Evolutionary conservation across 2,113 vertebrate genomes (phyloP).

Genomic region (Salvator merianae): DNA sequence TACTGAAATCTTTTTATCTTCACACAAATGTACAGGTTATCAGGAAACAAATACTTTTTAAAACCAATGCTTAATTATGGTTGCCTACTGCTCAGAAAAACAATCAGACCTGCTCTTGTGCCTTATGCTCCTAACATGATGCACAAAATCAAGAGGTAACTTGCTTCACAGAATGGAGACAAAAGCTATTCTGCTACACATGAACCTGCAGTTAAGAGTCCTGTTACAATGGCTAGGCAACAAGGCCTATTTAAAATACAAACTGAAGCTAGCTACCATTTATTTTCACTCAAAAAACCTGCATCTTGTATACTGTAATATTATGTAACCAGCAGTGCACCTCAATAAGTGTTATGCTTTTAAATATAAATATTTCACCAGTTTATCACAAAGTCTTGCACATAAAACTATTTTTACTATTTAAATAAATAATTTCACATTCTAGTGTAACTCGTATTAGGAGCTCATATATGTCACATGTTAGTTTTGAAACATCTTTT

Average conservation of each 20-base stretch:
- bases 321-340: constrained; percentile 59
- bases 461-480: constrained; percentile 69
- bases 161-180: neutral
- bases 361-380: constrained; percentile 71
- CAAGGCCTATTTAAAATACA: constrained; percentile 30
- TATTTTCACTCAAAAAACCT: constrained; percentile 53
- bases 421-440: constrained; percentile 79
- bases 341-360: constrained; percentile 52
- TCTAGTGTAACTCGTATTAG: constrained; percentile 72
- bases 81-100: neutral
- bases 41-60: neutral
- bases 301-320: constrained; percentile 54
- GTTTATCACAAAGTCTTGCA: constrained; percentile 66
- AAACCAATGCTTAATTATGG: constrained; percentile 38
- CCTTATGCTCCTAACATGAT: neutral
- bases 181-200: neutral
- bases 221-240: constrained; percentile 19
- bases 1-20: constrained; percentile 13
- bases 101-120: constrained; percentile 20
- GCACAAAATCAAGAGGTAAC: neutral
- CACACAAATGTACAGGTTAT: neutral
- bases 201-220: constrained; percentile 1
- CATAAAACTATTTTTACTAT: constrained; percentile 74
- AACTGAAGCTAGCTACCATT: constrained; percentile 33
- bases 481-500: constrained; percentile 65